These are phyloP conservation scores for Drosophila testacea DNA, from an alignment of 2,888 invertebrate genomes.

Conservation along the genomic window DNA sequence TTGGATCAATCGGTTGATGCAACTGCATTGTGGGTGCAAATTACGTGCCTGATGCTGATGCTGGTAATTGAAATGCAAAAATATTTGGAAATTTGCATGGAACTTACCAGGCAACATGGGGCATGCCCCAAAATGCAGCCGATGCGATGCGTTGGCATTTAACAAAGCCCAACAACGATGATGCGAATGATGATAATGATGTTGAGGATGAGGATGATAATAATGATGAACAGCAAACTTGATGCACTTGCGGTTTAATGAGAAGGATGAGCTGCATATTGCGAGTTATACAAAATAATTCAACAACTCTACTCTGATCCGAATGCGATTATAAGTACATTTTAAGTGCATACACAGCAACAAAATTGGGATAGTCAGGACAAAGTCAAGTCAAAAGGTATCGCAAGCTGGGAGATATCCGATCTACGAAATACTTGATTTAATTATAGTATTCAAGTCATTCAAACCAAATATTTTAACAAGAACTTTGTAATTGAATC, in stretches of 20 bases:
- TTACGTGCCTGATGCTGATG: constrained; percentile 69
- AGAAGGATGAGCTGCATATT: constrained; percentile 30
- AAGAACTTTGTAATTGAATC: no score
- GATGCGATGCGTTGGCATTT: constrained; percentile 50
- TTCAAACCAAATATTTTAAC: no score
- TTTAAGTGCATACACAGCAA: no score
- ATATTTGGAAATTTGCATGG: constrained; percentile 73
- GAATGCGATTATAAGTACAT: no score
- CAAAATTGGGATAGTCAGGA: no score
- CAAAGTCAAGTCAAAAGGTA: no score
- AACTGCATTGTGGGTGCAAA: constrained; percentile 46
- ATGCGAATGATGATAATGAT: constrained; percentile 1
- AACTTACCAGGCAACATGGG: constrained; percentile 16
- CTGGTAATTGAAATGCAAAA: constrained; percentile 80
- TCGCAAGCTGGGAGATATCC: no score
- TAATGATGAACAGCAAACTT: constrained; percentile 18
- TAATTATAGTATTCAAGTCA: no score
- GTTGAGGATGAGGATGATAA: constrained; percentile 1
- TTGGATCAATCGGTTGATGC: not conserved
- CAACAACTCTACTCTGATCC: not conserved
- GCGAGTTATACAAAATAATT: constrained; percentile 23
- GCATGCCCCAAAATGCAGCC: constrained; percentile 32
- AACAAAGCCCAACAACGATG: constrained; percentile 39
- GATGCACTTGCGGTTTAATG: constrained; percentile 47
- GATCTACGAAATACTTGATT: no score